Evolutionary conservation across 2,113 vertebrate genomes (phyloP).

Genomic region (Misgurnus mizolepis): DNA sequence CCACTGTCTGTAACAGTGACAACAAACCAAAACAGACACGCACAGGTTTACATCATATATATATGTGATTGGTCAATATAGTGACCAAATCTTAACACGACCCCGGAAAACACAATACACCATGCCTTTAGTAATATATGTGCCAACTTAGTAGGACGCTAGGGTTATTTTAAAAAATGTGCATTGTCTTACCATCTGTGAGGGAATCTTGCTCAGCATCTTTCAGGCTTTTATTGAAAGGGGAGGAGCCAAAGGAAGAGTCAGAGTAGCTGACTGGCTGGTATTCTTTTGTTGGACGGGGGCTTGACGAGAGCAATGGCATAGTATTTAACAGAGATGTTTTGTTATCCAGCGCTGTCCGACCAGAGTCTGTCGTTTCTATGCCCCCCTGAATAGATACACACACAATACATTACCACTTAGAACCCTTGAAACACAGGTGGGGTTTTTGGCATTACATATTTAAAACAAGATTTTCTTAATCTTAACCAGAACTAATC

Average conservation of each 20-base stretch:
- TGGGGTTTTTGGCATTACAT: too few relatives aligned
- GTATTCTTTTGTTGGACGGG: constrained; percentile 83
- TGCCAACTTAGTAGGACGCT: too few relatives aligned
- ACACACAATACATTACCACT: background rate
- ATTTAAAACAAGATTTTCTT: too few relatives aligned
- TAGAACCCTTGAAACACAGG: too few relatives aligned
- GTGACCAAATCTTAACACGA: too few relatives aligned
- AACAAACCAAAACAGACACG: background rate
- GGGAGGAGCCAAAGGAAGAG: constrained; percentile 68
- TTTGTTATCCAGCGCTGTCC: constrained; percentile 92
- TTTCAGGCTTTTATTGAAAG: constrained; percentile 87
- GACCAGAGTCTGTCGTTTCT: constrained; percentile 62
- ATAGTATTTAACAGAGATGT: constrained; percentile 87
- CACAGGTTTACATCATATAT: background rate
- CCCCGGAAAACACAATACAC: too few relatives aligned
- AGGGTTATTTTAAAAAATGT: too few relatives aligned
- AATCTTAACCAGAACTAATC: too few relatives aligned
- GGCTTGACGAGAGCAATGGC: constrained; percentile 85
- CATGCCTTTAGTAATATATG: too few relatives aligned
- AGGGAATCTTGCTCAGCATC: constrained; percentile 88
- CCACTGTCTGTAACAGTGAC: constrained; percentile 76
- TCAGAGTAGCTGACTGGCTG: constrained; percentile 84
- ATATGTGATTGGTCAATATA: background rate
- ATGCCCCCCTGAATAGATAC: constrained; percentile 25
- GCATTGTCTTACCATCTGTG: constrained; percentile 46